Base-by-base conservation (phyloP, 2,888 invertebrate genomes). In the Prosopocoilus inquinatus region DNA sequence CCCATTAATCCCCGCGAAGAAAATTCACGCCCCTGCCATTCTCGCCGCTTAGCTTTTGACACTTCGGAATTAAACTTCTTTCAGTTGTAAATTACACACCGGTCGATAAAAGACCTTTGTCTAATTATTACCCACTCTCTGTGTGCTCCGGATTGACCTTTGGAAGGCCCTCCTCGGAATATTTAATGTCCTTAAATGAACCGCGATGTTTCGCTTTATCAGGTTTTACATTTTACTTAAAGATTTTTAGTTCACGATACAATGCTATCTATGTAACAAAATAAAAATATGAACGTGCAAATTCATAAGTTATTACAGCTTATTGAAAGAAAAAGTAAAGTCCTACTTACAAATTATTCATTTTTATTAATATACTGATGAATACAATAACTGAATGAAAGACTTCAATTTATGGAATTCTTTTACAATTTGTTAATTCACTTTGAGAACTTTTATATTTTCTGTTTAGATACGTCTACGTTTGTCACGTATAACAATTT, bases 81-180 rank as follows among this genome's bases (percentile, higher is more conserved):
- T 58, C 55, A 58, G 54, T 55, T 58, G 58, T 52, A 58, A 58
- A 58, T 58, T 58, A 52, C 51, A 52, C 50, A 47, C 46, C 50
- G 36, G 28, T 58, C 58, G 54, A 48, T 51, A 36, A 16, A 16
- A 47, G 35, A 38, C 51, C 11, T 12, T 16, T 41, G 39, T 58
- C 43, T 57, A 58, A 58, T 58, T 55, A 55, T 55, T 55, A 52
- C 55, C 51, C 55, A 47, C 54, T 41, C 39, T 35, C 43, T 16
- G 34, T 36, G 43, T 13, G 3, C 35, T 12, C 28, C 1, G 47
- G 2, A 47, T 33, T 47, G 33, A 47, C 47, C 47, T 47, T 20
- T 15, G 11, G 33, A 47, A 13, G 46, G 32, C 9, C 34, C 33
- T 47, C 16, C 15, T 7, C 12, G 12, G 41, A 41, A 47, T 35